phyloP scores from a whole-genome alignment of 2,113 vertebrate genomes.

The Lophochroa leadbeateri region DNA sequence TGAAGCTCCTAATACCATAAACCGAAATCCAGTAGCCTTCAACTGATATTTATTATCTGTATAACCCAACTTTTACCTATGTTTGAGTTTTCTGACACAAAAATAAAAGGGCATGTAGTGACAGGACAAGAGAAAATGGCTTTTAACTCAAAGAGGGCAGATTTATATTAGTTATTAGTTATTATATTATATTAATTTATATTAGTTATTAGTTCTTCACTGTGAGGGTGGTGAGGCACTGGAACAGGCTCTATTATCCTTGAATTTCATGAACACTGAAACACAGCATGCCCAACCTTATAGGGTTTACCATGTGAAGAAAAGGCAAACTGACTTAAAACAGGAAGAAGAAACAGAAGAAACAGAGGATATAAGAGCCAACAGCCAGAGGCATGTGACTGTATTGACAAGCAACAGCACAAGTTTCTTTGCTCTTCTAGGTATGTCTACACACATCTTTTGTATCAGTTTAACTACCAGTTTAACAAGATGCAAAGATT shows the following conservation, averaged over 20 bases:
- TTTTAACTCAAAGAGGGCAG: background rate
- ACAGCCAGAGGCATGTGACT: rapidly evolving
- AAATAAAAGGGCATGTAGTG: background rate
- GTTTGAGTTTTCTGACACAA: background rate
- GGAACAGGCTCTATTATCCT: background rate
- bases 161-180: background rate
- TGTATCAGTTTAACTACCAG: background rate
- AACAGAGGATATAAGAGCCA: background rate
- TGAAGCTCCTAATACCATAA: background rate
- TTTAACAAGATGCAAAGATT: background rate
- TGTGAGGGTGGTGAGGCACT: background rate
- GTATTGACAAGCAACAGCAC: background rate
- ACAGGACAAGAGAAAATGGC: background rate
- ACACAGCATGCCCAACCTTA: background rate
- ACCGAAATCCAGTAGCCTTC: background rate
- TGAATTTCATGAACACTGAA: background rate
- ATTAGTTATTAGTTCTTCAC: too few species aligned
- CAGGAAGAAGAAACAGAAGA: background rate
- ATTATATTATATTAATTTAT: background rate
- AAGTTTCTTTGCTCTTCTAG: background rate
- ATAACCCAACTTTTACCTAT: background rate
- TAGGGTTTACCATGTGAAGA: rapidly evolving
- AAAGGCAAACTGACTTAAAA: background rate
- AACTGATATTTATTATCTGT: background rate
- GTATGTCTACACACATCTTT: background rate